These are phyloP conservation scores for Saxidomus purpurata DNA, from an alignment of 1,140 invertebrate genomes.

Conservation along the genomic window DNA sequence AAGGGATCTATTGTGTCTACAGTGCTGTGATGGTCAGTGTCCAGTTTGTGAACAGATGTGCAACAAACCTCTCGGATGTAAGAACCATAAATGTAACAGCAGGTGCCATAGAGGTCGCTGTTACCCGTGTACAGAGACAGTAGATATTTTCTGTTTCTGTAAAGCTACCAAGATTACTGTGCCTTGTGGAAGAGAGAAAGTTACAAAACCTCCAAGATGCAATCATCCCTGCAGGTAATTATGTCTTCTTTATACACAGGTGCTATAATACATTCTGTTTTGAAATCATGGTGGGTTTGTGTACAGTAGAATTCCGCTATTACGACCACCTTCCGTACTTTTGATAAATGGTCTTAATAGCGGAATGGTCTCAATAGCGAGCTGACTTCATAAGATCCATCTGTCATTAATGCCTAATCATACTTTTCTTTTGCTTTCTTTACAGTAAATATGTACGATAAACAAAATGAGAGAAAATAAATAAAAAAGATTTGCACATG, in stretches of 20 bases:
- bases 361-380: too few relatives aligned
- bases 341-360: too few relatives aligned
- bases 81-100: constrained; percentile 95
- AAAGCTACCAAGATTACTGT: constrained; percentile 92
- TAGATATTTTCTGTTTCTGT: constrained; percentile 94
- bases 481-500: too few relatives aligned
- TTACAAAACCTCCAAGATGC: constrained; percentile 93
- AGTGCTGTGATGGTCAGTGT: constrained; percentile 95
- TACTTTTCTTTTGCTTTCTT: too few relatives aligned
- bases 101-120: constrained; percentile 95
- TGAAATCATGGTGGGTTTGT: too few relatives aligned
- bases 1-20: constrained; percentile 73
- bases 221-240: constrained; percentile 90
- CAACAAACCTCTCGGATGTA: constrained; percentile 93
- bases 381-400: too few relatives aligned
- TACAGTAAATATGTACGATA: too few relatives aligned
- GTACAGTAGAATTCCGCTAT: too few relatives aligned
- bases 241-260: too few relatives aligned
- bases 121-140: constrained; percentile 94
- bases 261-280: constrained; percentile 41
- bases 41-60: constrained; percentile 96
- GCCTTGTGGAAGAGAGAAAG: constrained; percentile 94
- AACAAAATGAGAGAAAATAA: too few relatives aligned
- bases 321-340: too few relatives aligned
- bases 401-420: too few relatives aligned